Percentiles rank a stretch among this genome's conserved stretches.
Conservation (phyloP, 1,140 invertebrate species). For the Mamestra configurata region DNA sequence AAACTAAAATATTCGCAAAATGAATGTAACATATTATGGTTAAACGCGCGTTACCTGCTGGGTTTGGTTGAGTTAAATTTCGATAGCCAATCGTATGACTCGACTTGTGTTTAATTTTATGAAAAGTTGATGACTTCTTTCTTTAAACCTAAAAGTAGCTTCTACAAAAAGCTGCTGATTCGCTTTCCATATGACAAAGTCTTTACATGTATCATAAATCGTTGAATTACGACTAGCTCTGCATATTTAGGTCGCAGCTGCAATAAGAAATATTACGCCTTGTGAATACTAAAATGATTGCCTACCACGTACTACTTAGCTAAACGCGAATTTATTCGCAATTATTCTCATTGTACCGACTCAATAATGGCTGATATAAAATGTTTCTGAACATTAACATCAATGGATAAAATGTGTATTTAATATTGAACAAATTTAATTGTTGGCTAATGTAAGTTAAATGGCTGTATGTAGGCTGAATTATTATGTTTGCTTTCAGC, state of each 20-base stretch:
- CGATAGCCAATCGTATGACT: too few relatives aligned
- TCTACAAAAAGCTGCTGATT: not conserved
- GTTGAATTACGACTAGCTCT: slow-evolving; percentile 46
- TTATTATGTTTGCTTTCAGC: too few relatives aligned
- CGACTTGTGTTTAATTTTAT: too few relatives aligned
- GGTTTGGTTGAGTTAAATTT: too few relatives aligned
- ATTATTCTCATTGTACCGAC: slow-evolving; percentile 2
- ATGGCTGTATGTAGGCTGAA: too few relatives aligned
- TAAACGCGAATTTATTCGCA: slow-evolving; percentile 4
- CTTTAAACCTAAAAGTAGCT: too few relatives aligned
- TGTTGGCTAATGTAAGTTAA: too few relatives aligned
- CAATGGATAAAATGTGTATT: not conserved
- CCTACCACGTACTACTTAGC: slow-evolving; percentile 17
- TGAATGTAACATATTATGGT: too few relatives aligned
- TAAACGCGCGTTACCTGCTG: too few relatives aligned
- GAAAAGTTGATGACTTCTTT: too few relatives aligned
- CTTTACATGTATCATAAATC: slow-evolving; percentile 50
- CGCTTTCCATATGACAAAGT: not conserved
- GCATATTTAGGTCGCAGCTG: slow-evolving; percentile 61
- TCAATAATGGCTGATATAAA: slow-evolving; percentile 12
- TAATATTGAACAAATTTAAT: not conserved
- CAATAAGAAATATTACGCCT: slow-evolving; percentile 25
- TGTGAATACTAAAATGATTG: slow-evolving; percentile 26
- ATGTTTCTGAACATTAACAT: not conserved
- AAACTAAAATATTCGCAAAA: too few relatives aligned